Evolutionary conservation across 2,797 vertebrate genomes (phyloP).

Genomic region (Sparus aurata): DNA sequence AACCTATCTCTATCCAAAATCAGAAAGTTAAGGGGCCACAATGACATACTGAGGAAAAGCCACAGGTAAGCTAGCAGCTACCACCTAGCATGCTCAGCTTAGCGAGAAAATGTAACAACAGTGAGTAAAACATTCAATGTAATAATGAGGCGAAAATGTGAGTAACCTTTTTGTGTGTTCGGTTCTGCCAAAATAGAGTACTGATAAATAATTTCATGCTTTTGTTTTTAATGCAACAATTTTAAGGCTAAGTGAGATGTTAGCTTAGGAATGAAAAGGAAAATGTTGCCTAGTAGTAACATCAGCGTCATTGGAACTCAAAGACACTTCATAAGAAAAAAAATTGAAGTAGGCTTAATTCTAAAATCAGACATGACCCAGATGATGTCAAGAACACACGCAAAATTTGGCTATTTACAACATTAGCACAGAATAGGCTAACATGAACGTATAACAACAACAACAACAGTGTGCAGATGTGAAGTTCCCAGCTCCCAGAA

Average conservation of each 20-base stretch:
- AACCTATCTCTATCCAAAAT: background rate
- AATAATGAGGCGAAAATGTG: background rate
- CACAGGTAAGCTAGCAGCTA: background rate
- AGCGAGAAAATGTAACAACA: background rate
- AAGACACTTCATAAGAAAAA: background rate
- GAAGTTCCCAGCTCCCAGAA: constrained; percentile 59
- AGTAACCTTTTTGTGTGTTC: background rate
- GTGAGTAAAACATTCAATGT: background rate
- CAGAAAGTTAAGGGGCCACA: background rate
- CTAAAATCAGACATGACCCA: background rate
- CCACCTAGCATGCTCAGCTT: background rate
- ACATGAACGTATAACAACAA: constrained; percentile 12
- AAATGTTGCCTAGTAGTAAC: background rate
- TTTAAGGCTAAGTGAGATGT: background rate
- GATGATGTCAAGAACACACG: background rate
- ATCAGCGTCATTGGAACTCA: background rate
- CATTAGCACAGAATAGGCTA: background rate
- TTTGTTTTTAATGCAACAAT: background rate
- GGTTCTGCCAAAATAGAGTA: background rate
- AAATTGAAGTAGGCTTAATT: background rate
- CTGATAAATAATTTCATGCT: background rate
- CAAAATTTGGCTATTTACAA: background rate
- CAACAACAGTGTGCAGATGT: constrained; percentile 63
- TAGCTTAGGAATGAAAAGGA: background rate
- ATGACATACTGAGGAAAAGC: too few relatives aligned